Conservation (phyloP, 2,888 invertebrate genomes). For the Drosophila pegasa region DNA sequence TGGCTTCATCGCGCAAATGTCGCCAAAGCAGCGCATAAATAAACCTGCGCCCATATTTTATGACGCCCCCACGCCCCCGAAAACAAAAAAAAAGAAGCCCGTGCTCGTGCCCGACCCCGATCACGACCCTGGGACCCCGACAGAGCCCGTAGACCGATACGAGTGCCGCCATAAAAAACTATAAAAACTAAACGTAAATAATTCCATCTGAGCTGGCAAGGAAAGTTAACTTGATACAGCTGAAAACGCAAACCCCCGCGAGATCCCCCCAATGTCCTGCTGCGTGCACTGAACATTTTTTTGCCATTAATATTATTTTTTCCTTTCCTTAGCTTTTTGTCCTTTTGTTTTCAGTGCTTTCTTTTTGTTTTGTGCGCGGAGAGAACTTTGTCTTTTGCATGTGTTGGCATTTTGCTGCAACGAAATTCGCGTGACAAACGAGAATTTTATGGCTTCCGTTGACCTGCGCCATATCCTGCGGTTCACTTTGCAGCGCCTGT, state of each 20-base stretch:
- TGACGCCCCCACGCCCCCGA: constrained; percentile 62
- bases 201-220: constrained; percentile 71
- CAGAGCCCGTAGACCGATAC: constrained; percentile 22
- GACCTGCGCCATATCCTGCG: constrained; percentile 84
- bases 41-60: constrained; percentile 81
- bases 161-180: constrained; percentile 76
- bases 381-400: constrained; percentile 81
- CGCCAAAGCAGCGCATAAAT: constrained; percentile 72
- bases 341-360: constrained; percentile 27
- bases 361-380: constrained; percentile 19
- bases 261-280: constrained; percentile 13
- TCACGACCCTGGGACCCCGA: neutral
- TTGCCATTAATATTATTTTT: constrained; percentile 71
- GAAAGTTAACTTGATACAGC: constrained; percentile 57
- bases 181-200: constrained; percentile 83
- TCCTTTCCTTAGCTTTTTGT: constrained; percentile 50
- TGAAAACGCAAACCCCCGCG: neutral
- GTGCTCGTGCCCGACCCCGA: neutral
- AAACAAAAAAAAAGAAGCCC: neutral
- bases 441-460: constrained; percentile 85
- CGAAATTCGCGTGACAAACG: constrained; percentile 85
- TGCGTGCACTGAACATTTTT: constrained; percentile 55
- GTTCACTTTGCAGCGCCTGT: constrained; percentile 65
- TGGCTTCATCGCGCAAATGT: constrained; percentile 59
- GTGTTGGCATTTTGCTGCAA: constrained; percentile 75